These are phyloP conservation scores for Danaus chrysippus DNA, from an alignment of 2,888 invertebrate species.

Conservation along the genomic window DNA sequence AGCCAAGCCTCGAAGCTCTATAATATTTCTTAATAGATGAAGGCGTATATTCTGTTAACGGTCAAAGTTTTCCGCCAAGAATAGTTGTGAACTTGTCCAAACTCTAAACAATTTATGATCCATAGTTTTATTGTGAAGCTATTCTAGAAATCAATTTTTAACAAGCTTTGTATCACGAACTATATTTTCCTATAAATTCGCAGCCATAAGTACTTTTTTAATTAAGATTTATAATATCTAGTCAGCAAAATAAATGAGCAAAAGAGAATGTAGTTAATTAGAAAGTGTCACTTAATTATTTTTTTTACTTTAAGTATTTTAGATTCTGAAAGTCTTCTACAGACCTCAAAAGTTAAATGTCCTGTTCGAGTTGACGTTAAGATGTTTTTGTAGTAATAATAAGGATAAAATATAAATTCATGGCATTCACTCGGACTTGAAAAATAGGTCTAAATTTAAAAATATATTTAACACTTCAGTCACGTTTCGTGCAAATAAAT, in stretches of 20 bases:
- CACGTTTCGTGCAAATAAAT: conserved; percentile 24
- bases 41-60: conserved; percentile 72
- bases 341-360: too few relatives aligned
- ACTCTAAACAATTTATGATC: conserved; percentile 23
- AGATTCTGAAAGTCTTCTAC: too few relatives aligned
- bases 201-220: too few relatives aligned
- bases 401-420: background rate
- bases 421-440: background rate
- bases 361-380: too few relatives aligned
- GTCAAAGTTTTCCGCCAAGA: conserved; percentile 61
- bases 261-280: too few relatives aligned
- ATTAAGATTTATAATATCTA: too few relatives aligned
- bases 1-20: conserved; percentile 47
- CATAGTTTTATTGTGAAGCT: conserved; percentile 24
- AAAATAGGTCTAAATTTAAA: conserved; percentile 9
- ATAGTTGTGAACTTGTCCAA: conserved; percentile 38
- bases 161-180: conserved; percentile 1
- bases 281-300: too few relatives aligned
- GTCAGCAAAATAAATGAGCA: too few relatives aligned
- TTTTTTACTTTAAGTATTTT: too few relatives aligned
- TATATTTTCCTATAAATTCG: background rate
- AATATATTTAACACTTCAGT: conserved; percentile 20
- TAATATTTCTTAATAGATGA: conserved; percentile 67
- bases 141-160: conserved; percentile 15
- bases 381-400: background rate